Evolutionary conservation across 2,797 vertebrate genomes (phyloP).

Genomic region (Cercopithecus mitis): DNA sequence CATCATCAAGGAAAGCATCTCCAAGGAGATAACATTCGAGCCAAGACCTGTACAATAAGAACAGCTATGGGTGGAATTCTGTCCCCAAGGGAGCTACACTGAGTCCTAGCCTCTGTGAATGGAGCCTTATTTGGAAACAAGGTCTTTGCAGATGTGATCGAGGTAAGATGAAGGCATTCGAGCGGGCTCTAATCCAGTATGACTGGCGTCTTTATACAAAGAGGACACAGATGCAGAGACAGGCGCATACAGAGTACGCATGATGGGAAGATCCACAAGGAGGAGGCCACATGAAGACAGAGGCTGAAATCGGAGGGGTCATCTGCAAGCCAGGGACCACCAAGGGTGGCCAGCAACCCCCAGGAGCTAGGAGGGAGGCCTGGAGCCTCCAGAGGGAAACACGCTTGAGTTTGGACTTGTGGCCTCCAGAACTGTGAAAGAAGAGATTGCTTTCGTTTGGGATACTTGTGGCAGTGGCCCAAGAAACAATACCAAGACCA

Average conservation of each 20-base stretch:
- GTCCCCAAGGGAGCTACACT: neutral
- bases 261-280: neutral
- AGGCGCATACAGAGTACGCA: rapidly evolving
- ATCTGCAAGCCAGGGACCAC: neutral
- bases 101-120: neutral
- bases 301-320: neutral
- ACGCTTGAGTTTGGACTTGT: neutral
- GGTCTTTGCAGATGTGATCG: neutral
- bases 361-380: neutral
- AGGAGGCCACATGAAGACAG: neutral
- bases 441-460: too few relatives aligned
- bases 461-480: too few relatives aligned
- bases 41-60: neutral
- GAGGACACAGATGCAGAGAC: neutral
- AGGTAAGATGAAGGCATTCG: neutral
- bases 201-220: neutral
- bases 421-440: neutral
- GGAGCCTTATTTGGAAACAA: neutral
- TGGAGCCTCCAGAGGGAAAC: neutral
- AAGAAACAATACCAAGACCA: neutral
- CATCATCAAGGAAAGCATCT: neutral
- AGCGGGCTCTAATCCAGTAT: neutral
- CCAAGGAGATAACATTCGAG: neutral
- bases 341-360: neutral
- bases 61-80: neutral